These are phyloP conservation scores for Crenichthys baileyi DNA, from an alignment of 2,797 vertebrate species.

Conservation along the genomic window DNA sequence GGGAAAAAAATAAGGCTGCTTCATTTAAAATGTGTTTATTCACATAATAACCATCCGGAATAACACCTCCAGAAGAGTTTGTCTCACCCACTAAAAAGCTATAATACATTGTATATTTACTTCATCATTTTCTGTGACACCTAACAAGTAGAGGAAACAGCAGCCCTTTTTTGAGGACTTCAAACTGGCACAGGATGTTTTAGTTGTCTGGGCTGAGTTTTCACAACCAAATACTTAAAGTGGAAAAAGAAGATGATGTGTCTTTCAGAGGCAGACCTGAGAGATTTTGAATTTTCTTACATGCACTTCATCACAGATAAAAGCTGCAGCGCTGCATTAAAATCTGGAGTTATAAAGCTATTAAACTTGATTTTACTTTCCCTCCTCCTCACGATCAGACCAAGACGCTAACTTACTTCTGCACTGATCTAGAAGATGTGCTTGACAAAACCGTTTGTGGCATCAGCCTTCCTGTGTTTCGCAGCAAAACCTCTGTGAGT, in stretches of 20 bases:
- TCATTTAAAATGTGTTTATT: not conserved
- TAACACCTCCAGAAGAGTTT: not conserved
- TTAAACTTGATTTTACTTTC: not conserved
- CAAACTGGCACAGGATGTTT: not conserved
- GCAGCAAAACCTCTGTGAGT: constrained; percentile 67
- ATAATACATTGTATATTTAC: not conserved
- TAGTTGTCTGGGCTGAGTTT: not conserved
- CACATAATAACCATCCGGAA: not conserved
- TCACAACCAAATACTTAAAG: not conserved
- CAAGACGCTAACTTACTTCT: constrained; percentile 48
- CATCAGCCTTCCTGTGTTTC: constrained; percentile 74
- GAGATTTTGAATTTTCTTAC: not conserved
- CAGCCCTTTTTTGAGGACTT: not conserved
- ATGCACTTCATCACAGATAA: not conserved
- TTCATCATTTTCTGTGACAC: not conserved
- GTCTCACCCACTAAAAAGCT: not conserved
- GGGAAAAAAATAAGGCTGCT: not conserved
- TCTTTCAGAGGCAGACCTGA: not conserved
- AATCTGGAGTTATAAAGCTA: not conserved
- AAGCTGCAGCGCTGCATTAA: not conserved
- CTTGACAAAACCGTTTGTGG: constrained; percentile 62
- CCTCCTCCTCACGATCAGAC: constrained; percentile 45
- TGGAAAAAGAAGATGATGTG: not conserved
- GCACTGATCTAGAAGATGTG: constrained; percentile 41
- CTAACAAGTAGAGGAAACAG: not conserved